Base-by-base conservation (phyloP, 2,888 invertebrate genomes). In the Epicampocera succincta region DNA sequence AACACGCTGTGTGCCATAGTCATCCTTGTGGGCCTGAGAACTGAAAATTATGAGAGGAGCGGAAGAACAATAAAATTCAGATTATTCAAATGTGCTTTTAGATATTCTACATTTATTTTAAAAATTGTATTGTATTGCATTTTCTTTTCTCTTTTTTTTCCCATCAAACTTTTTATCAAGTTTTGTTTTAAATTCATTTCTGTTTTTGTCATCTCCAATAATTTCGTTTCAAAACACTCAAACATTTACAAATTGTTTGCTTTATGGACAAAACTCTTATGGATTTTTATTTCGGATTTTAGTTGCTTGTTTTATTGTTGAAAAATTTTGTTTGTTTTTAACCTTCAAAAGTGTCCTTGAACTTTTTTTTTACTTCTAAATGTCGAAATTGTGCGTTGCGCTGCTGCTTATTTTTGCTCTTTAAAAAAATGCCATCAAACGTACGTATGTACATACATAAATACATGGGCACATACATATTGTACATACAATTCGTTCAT, bases 1-100 rank as follows among this genome's bases (percentile, higher is more conserved):
- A 77, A 97, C 96, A 89, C 97, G 87, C 69, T 90, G 90, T 3
- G 90, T 90, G 29, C 89, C 90, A 17, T 88, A 86, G 58, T 89
- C 90, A 40, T 89, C 88, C 72, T 85, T 85, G 48, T 86, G 84
- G 6, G 52, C 56, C 19, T 33, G 54, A 4, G 69, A 76, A 83
- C 87, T 87, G 54, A n/a, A 66, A 25, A 25, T 25, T 2, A 3
- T 25, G 25, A 25, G 5, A 25, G 2, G 25, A 38, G n/a, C n/a
- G n/a, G 38, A 38, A 42, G 9, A 52, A 60, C 33, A 33, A 8
- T 33, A 33, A 33, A 6, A 33, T 6, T 33, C 2, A 25, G 5
- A 25, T 25, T 3, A 25, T 3, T 25, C n/a, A n/a, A n/a, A n/a
- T n/a, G n/a, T n/a, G n/a, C n/a, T n/a, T n/a, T n/a, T n/a, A n/a